Evolutionary conservation across 2,797 vertebrate species (phyloP), one percentile per base, ranked within the genome.

Genomic region (Petrocephalus schoutedeni): DNA sequence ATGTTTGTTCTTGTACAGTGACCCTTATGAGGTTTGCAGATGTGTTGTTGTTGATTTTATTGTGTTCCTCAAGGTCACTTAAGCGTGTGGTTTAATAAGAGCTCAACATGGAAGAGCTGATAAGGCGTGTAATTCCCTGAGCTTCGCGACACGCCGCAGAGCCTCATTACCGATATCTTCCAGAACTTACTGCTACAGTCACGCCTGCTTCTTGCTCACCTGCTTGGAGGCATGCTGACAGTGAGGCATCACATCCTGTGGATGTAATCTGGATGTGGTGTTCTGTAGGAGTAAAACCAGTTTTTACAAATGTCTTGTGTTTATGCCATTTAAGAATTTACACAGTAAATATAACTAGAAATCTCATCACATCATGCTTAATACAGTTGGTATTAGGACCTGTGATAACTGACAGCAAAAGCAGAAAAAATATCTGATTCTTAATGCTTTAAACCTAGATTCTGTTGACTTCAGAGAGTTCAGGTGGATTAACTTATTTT

Each of bases 61-160:
- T 54, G 36, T 51, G 49, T 36, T 87, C 49, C 61, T 87, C 64
- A 87, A 53, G 61, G 45, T 74, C 49, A 74, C 49, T 87, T 74
- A 54, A 71, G 61, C 23, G n/a, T 64, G 41, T 9, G 21, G 58
- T 41, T 45, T 71, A 41, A 28, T 87, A 87, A 87, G 14, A 96
- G 91, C 95, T 96, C 86, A 96, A 96, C 91, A 95, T 95, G 86
- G 96, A 96, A 93, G 96, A 96, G 93, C 95, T 96, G 91, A 96
- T 67, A 80, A 87, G 64, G 49, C 2, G 9, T 28, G 49, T 67
- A 14, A 71, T 51, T 19, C 28, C 21, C 89, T 8, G n/a, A 92
- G 95, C 95, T 94, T 86, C 94, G 95, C 32, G 95, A 97, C 94
- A 97, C 98, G 95, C 93, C 98, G 95, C 93, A 95, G 88, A 93